phyloP scores from a whole-genome alignment of 2,888 invertebrate species.

The Neuroscelio doddi region DNA sequence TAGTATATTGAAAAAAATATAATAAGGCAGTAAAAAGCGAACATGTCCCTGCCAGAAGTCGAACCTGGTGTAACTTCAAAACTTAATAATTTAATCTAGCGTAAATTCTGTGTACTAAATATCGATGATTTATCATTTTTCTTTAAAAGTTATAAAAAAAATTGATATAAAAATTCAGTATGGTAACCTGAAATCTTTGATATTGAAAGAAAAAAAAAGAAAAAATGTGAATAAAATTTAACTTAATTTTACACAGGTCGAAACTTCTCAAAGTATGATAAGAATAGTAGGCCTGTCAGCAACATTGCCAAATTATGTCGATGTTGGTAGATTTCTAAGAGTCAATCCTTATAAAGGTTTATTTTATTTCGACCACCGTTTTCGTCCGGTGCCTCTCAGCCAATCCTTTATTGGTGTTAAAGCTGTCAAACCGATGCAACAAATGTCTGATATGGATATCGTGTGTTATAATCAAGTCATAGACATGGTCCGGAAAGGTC shows the following conservation, averaged over 20 bases:
- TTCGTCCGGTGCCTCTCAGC: constrained; percentile 95
- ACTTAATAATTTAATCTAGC: too few relatives aligned
- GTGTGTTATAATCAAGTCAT: constrained; percentile 94
- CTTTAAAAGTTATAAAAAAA: too few relatives aligned
- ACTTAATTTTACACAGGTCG: constrained; percentile 76
- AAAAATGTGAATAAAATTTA: too few relatives aligned
- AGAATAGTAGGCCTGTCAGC: constrained; percentile 97
- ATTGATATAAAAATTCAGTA: too few relatives aligned
- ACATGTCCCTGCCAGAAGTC: too few relatives aligned
- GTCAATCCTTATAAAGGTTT: constrained; percentile 94
- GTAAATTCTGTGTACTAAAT: too few relatives aligned
- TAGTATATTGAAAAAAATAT: too few relatives aligned
- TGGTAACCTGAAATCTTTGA: too few relatives aligned
- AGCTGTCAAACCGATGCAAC: constrained; percentile 76
- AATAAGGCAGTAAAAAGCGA: too few relatives aligned
- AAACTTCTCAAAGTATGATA: constrained; percentile 94
- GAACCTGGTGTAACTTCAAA: too few relatives aligned
- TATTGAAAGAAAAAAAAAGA: too few relatives aligned
- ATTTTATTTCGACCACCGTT: constrained; percentile 95
- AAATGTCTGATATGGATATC: constrained; percentile 88
- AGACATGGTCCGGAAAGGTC: constrained; percentile 89
- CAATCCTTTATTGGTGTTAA: constrained; percentile 93
- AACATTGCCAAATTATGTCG: constrained; percentile 97
- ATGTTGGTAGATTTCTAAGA: constrained; percentile 94
- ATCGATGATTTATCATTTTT: too few relatives aligned